phyloP scores from a whole-genome alignment of 2,888 invertebrate species.

The Didymodactylos carnosus region DNA sequence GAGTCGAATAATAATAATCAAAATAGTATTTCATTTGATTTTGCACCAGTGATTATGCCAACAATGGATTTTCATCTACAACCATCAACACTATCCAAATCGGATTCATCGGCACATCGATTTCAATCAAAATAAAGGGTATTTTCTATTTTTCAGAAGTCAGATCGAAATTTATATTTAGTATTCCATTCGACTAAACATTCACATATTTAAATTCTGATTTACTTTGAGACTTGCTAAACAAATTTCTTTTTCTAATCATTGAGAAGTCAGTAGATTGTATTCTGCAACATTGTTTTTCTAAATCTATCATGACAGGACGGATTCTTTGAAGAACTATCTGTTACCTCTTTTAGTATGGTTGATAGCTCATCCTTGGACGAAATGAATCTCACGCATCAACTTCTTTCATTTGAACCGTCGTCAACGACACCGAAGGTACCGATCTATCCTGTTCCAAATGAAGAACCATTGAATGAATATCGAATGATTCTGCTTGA shows the following conservation, averaged over 20 bases:
- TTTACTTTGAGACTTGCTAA: too few relatives aligned
- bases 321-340: too few relatives aligned
- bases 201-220: too few relatives aligned
- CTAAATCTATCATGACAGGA: too few relatives aligned
- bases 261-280: too few relatives aligned
- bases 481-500: neutral
- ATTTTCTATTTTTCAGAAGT: neutral
- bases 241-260: too few relatives aligned
- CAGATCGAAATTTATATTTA: too few relatives aligned
- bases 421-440: too few relatives aligned
- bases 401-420: neutral
- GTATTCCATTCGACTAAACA: too few relatives aligned
- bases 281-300: too few relatives aligned
- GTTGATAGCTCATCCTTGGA: neutral
- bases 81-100: too few relatives aligned
- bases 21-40: neutral
- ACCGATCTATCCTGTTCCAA: too few relatives aligned
- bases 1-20: neutral
- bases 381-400: neutral
- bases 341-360: neutral
- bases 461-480: neutral
- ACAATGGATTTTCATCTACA: neutral
- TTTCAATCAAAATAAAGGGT: neutral
- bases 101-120: neutral
- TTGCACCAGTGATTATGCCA: neutral